Evolutionary conservation across 30 jellyfish, hydroid and myxozoan species (phyloP), one percentile per base, ranked within the genome.

Genomic region (Mastigias papua): DNA sequence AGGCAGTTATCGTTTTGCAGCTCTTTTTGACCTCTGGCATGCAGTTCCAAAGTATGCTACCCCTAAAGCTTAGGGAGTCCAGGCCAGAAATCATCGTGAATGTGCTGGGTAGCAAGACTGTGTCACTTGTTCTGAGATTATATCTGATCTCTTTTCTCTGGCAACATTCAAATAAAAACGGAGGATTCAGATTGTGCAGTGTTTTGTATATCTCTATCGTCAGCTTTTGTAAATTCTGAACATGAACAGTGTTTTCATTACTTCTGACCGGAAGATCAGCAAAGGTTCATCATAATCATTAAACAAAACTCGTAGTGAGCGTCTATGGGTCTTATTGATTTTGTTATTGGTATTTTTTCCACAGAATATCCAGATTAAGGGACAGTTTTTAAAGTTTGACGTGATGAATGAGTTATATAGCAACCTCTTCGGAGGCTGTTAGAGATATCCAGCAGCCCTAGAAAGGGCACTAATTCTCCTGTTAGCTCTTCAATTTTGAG

Each of bases 131-230:
- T n/a, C n/a, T n/a, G n/a, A n/a, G n/a, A n/a, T n/a, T n/a, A n/a
- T n/a, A n/a, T n/a, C n/a, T n/a, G n/a, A n/a, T n/a, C n/a, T n/a
- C n/a, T n/a, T n/a, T n/a, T n/a, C n/a, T n/a, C n/a, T n/a, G n/a
- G n/a, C n/a, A n/a, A n/a, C 34, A 33, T 69, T 72, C 34, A 28
- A 72, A 69, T 11, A 72, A 72, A 34, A 72, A n/a, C 34, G 27
- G 22, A 72, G 66, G 68, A 69, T 72, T 72, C 84, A 42, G 46
- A 50, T 49, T 73, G 25, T 42, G 33, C 49, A 75, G 49, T 75
- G 86, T 50, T 49, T 75, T 75, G 86, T 49, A 50, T n/a, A 75
- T 75, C 86, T 50, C 73, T 75, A 75, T 75, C 86, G 25, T 31
- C 80, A 68, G 80, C 28, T 57, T 68, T 68, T 68, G 80, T 72